Evolutionary conservation across 1,140 invertebrate genomes (phyloP).

Genomic region (Geopemphigus sp.): DNA sequence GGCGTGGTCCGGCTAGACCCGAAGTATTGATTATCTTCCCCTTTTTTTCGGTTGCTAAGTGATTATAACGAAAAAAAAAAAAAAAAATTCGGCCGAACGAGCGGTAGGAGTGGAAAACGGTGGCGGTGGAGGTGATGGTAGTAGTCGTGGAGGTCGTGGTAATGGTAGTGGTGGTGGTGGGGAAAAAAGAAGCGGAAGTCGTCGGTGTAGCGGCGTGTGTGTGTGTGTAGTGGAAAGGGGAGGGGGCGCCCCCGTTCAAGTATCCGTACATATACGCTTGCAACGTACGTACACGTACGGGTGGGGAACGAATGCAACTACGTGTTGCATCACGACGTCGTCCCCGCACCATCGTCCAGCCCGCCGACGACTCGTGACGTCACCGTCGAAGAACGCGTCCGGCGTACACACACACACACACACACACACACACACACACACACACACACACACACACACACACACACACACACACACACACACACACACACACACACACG

Average conservation of each 20-base stretch:
- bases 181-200: slow-evolving; percentile 25
- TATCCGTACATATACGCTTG: neutral
- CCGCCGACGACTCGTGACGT: slow-evolving; percentile 21
- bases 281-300: neutral
- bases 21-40: slow-evolving; percentile 47
- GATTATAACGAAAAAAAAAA: slow-evolving; percentile 45
- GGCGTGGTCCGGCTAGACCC: slow-evolving; percentile 42
- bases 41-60: slow-evolving; percentile 55
- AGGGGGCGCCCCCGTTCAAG: neutral
- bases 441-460: neutral
- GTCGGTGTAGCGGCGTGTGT: neutral
- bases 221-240: neutral
- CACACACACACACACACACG: slow-evolving; percentile 16
- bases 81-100: slow-evolving; percentile 35
- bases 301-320: slow-evolving; percentile 47
- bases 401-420: neutral
- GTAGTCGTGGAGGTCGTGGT: too few species aligned
- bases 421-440: neutral
- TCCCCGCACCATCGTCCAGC: slow-evolving; percentile 5
- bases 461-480: neutral
- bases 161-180: too few species aligned
- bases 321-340: slow-evolving; percentile 41
- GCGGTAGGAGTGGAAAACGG: neutral
- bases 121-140: too few species aligned
- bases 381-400: slow-evolving; percentile 33